A percentile compares a stretch with the other conserved stretches of the same genome.
These are phyloP conservation scores for Pseudomyrmex flavicornis DNA, from an alignment of 1,140 invertebrate genomes.

Conservation along the genomic window DNA sequence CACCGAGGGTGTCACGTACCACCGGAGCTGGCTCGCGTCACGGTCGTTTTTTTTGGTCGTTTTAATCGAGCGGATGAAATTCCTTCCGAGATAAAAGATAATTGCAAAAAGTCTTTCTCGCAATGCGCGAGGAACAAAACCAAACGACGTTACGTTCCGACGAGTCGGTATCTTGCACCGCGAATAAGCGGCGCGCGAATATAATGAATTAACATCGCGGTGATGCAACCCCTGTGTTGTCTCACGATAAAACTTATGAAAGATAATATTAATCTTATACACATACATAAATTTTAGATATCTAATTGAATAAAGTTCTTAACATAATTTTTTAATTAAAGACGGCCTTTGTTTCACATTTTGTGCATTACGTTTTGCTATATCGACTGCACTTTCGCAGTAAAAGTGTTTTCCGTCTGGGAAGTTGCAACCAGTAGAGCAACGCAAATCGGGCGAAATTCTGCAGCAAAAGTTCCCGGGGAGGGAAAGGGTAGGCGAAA, in stretches of 20 bases:
- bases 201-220: constrained; percentile 22
- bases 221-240: not conserved
- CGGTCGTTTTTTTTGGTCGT: not conserved
- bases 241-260: not conserved
- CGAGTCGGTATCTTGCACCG: not conserved
- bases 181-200: not conserved
- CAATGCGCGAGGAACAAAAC: not conserved
- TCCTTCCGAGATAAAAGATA: constrained; percentile 32
- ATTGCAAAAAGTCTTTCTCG: constrained; percentile 15
- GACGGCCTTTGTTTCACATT: not conserved
- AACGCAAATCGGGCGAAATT: constrained; percentile 9
- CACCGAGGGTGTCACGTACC: constrained; percentile 18
- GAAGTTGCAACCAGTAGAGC: constrained; percentile 29
- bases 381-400: not conserved
- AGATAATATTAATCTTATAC: no score
- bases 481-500: not conserved
- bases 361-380: not conserved
- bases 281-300: not conserved
- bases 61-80: constrained; percentile 43
- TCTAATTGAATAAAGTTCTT: not conserved
- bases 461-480: not conserved
- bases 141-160: not conserved
- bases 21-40: not conserved
- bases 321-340: not conserved
- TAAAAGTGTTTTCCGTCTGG: not conserved